Evolutionary conservation across 2,113 vertebrate species (phyloP).

Genomic region (Melanotaenia duboulayi): DNA sequence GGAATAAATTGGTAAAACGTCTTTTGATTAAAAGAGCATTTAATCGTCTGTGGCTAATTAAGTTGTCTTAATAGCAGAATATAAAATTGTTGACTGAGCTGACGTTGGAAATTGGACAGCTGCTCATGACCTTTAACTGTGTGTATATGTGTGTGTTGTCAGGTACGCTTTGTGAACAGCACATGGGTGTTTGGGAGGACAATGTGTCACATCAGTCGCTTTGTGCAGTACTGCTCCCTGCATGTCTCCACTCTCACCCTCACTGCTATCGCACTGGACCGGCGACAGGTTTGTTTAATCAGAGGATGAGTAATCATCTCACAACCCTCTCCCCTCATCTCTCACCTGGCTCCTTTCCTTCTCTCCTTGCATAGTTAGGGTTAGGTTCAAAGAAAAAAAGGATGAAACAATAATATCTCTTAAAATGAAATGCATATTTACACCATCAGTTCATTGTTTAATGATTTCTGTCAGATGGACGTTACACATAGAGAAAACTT

Average conservation of each 20-base stretch:
- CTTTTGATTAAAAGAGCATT: too few species aligned
- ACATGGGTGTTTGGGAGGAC: constrained; percentile 93
- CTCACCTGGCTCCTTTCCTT: neutral
- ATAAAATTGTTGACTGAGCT: neutral
- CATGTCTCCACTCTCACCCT: constrained; percentile 93
- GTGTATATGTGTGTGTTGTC: constrained; percentile 22
- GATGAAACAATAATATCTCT: too few species aligned
- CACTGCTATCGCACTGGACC: constrained; percentile 92
- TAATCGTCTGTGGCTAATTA: too few species aligned
- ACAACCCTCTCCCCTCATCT: neutral
- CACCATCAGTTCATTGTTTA: too few species aligned
- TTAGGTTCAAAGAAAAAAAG: too few species aligned
- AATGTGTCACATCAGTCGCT: constrained; percentile 96
- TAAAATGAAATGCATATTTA: too few species aligned
- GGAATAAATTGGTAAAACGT: neutral
- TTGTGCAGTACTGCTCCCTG: constrained; percentile 94
- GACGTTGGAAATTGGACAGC: neutral
- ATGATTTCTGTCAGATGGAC: too few species aligned
- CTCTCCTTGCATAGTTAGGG: neutral
- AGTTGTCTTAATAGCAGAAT: neutral
- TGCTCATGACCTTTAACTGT: neutral
- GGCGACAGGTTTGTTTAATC: constrained; percentile 87
- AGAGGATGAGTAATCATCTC: neutral
- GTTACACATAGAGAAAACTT: too few species aligned
- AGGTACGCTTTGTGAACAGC: constrained; percentile 95